A percentile compares a stretch with the other conserved stretches of the same genome.
Conservation (phyloP, 2,797 vertebrate genomes). For the Alca torda region DNA sequence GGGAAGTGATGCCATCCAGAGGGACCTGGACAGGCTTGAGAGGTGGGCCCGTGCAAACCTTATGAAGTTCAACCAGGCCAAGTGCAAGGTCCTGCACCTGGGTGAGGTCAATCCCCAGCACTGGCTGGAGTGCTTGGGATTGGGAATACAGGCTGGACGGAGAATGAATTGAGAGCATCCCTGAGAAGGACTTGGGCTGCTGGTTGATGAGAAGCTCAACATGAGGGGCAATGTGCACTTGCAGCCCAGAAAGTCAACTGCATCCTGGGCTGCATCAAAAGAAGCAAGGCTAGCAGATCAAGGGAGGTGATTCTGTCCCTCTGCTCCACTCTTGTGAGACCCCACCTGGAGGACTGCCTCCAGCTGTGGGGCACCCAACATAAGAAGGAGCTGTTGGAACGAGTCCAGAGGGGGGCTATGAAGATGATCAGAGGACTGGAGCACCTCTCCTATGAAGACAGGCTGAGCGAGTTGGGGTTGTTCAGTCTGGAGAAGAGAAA, state of each 20-base stretch:
- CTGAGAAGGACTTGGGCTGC: too few species aligned
- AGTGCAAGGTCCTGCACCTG: too few species aligned
- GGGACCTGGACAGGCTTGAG: too few species aligned
- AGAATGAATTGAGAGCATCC: too few species aligned
- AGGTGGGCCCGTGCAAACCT: too few species aligned
- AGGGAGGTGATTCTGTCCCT: neutral
- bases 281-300: too few species aligned
- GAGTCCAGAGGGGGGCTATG: neutral
- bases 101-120: too few species aligned
- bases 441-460: neutral
- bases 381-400: neutral
- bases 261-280: neutral
- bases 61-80: too few species aligned
- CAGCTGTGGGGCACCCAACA: neutral
- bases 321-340: neutral
- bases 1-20: too few species aligned
- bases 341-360: neutral
- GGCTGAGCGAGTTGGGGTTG: neutral
- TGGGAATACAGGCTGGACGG: too few species aligned
- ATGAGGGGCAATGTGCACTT: neutral
- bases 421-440: neutral
- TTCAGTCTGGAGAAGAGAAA: neutral
- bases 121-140: too few species aligned
- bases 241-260: neutral
- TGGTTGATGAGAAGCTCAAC: neutral